phyloP scores from a whole-genome alignment of 2,888 invertebrate species.

The Chloroclysta siterata region DNA sequence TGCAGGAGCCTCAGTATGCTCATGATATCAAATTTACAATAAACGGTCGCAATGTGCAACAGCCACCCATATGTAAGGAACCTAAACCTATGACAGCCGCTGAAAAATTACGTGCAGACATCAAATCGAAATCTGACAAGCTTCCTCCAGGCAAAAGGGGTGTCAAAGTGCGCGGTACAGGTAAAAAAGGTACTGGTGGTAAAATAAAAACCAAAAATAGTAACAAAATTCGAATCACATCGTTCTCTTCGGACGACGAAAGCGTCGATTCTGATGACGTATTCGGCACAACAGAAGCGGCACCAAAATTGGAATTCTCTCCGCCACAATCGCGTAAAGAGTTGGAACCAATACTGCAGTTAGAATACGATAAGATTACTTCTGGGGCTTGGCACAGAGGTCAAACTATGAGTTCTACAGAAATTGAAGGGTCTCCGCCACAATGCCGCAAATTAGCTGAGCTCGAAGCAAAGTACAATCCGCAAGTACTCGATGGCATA shows the following conservation, averaged over 20 bases:
- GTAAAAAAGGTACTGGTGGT: slow-evolving; percentile 82
- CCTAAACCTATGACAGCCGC: slow-evolving; percentile 76
- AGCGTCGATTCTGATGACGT: slow-evolving; percentile 91
- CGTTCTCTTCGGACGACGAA: slow-evolving; percentile 91
- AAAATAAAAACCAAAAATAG: slow-evolving; percentile 86
- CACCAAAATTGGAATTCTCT: slow-evolving; percentile 89
- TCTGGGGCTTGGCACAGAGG: slow-evolving; percentile 88
- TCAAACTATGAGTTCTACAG: slow-evolving; percentile 91
- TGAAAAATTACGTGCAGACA: slow-evolving; percentile 80
- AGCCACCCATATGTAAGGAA: slow-evolving; percentile 73
- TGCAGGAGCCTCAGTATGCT: slow-evolving; percentile 81
- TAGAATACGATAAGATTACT: slow-evolving; percentile 89
- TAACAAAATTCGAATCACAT: slow-evolving; percentile 90
- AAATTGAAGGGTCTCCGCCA: slow-evolving; percentile 91
- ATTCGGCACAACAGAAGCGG: slow-evolving; percentile 90
- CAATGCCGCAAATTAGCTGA: slow-evolving; percentile 88
- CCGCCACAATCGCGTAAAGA: slow-evolving; percentile 91
- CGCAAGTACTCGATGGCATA: slow-evolving; percentile 86
- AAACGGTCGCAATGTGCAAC: slow-evolving; percentile 75
- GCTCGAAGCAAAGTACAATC: slow-evolving; percentile 87
- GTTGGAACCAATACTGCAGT: slow-evolving; percentile 89
- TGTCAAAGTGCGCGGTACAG: slow-evolving; percentile 86
- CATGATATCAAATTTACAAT: slow-evolving; percentile 84
- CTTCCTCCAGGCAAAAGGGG: slow-evolving; percentile 85
- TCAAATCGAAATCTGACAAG: slow-evolving; percentile 86